phyloP scores from a whole-genome alignment of 2,797 vertebrate species.

The Parotocinclus haroldoi region DNA sequence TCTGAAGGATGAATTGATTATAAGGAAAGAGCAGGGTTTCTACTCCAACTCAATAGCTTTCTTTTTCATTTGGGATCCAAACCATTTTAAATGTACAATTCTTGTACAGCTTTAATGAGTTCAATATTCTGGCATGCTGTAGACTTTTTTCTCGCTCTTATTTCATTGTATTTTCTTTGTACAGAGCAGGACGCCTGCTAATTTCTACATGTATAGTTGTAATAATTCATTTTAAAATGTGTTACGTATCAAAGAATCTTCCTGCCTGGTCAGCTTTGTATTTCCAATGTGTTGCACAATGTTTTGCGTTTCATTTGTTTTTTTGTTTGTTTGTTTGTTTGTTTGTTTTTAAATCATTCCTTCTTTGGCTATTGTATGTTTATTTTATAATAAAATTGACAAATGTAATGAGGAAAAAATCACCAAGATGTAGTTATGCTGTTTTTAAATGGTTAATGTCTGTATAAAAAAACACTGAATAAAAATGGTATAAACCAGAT shows the following conservation, averaged over 20 bases:
- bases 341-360: slow-evolving; percentile 58
- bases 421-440: slow-evolving; percentile 85
- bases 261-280: slow-evolving; percentile 82
- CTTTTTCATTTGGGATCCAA: slow-evolving; percentile 36
- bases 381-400: slow-evolving; percentile 83
- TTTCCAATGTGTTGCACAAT: slow-evolving; percentile 85
- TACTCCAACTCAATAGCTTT: slow-evolving; percentile 48
- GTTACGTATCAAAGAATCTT: slow-evolving; percentile 79
- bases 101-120: slow-evolving; percentile 60
- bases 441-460: slow-evolving; percentile 92
- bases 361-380: slow-evolving; percentile 76
- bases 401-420: slow-evolving; percentile 85
- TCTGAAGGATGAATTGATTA: slow-evolving; percentile 39
- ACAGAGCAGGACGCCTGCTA: slow-evolving; percentile 77
- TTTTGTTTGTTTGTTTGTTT: slow-evolving; percentile 64
- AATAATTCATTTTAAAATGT: slow-evolving; percentile 72
- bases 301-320: slow-evolving; percentile 66
- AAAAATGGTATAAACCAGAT: slow-evolving; percentile 77
- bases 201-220: slow-evolving; percentile 77
- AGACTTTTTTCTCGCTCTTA: slow-evolving; percentile 72
- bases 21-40: slow-evolving; percentile 42
- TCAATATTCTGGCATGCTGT: slow-evolving; percentile 80
- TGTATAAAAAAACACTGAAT: slow-evolving; percentile 85
- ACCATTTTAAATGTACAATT: slow-evolving; percentile 37
- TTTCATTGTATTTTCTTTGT: slow-evolving; percentile 63